A percentile compares a stretch with the other conserved stretches of the same genome.
Evolutionary conservation across 1,140 invertebrate genomes (phyloP).

Genomic region (Cephus cinctus): DNA sequence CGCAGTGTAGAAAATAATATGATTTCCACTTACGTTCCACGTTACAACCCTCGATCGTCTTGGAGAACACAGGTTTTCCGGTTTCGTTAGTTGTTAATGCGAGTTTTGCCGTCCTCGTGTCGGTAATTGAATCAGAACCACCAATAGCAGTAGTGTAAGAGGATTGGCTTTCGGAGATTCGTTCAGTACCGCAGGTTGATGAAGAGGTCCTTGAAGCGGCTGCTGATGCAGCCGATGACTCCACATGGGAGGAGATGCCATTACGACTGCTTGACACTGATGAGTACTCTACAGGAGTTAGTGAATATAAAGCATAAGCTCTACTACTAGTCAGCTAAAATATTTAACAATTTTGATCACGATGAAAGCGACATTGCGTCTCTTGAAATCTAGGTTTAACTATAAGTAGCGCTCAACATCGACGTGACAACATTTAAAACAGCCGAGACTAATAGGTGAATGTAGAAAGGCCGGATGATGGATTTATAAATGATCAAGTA

Average conservation of each 20-base stretch:
- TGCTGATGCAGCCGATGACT: slow-evolving; percentile 52
- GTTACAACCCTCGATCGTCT: slow-evolving; percentile 72
- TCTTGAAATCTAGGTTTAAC: too few species aligned
- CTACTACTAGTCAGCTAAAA: too few species aligned
- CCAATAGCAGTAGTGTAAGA: slow-evolving; percentile 48
- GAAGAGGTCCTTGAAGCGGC: slow-evolving; percentile 33
- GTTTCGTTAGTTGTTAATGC: slow-evolving; percentile 47
- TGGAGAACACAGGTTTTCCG: slow-evolving; percentile 67
- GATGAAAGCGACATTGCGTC: too few species aligned
- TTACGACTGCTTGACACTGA: slow-evolving; percentile 55
- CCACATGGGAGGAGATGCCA: slow-evolving; percentile 51
- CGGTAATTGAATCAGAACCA: slow-evolving; percentile 36
- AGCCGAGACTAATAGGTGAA: too few species aligned
- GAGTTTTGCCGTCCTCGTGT: slow-evolving; percentile 29
- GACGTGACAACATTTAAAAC: too few species aligned
- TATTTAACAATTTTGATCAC: too few species aligned
- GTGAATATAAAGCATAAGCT: slow-evolving; percentile 17
- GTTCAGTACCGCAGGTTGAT: slow-evolving; percentile 42
- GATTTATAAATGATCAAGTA: too few species aligned
- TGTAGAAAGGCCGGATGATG: too few species aligned
- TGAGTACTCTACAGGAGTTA: slow-evolving; percentile 57
- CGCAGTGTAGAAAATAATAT: too few species aligned
- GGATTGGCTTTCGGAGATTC: slow-evolving; percentile 43
- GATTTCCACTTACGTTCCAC: slow-evolving; percentile 72
- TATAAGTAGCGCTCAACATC: too few species aligned